Evolutionary conservation across 2,888 invertebrate species (phyloP).

Genomic region (Xestia ashworthii): DNA sequence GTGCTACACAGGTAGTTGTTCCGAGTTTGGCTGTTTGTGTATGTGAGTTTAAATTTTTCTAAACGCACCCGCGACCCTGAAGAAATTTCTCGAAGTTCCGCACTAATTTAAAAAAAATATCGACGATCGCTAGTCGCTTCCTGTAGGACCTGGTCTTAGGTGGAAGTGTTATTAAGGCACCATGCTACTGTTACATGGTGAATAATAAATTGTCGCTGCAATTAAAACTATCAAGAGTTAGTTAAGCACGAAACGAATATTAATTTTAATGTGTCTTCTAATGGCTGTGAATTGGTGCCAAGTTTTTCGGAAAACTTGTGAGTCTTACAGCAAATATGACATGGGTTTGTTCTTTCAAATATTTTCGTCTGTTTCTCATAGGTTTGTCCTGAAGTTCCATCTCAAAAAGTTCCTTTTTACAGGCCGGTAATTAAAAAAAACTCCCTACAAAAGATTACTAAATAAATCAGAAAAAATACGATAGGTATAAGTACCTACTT

Average conservation of each 20-base stretch:
- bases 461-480: background rate
- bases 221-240: slow-evolving; percentile 51
- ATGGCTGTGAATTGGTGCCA: slow-evolving; percentile 41
- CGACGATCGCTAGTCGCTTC: background rate
- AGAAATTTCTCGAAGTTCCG: background rate
- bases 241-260: slow-evolving; percentile 42
- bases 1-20: background rate
- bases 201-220: slow-evolving; percentile 38
- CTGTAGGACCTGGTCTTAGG: background rate
- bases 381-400: background rate
- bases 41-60: too few species aligned
- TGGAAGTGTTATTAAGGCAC: background rate
- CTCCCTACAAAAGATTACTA: background rate
- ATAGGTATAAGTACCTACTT: background rate
- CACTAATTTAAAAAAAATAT: background rate
- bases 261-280: slow-evolving; percentile 58
- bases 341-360: background rate
- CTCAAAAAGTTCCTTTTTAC: background rate
- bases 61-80: background rate
- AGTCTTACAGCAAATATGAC: background rate
- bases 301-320: slow-evolving; percentile 22
- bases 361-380: background rate
- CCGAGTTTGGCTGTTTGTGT: background rate
- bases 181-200: slow-evolving; percentile 18
- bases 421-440: background rate